A percentile compares a stretch with the other conserved stretches of the same genome.
Conservation (phyloP, 2,888 invertebrate species). For the Cacoxenus indagator region DNA sequence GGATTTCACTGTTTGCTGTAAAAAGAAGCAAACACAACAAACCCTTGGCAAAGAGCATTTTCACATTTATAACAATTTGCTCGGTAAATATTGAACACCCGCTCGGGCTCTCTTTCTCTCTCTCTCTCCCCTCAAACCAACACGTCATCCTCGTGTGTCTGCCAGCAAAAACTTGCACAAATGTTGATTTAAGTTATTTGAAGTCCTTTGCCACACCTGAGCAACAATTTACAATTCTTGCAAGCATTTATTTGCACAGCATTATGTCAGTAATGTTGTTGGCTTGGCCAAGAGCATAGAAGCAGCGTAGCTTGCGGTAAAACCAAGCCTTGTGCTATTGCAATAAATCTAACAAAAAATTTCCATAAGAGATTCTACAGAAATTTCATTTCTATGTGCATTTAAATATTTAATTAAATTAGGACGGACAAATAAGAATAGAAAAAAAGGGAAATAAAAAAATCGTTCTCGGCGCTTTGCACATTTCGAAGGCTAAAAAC, state of each 20-base stretch:
- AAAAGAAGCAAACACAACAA: not conserved
- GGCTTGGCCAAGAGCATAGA: conserved; percentile 34
- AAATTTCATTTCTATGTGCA: not conserved
- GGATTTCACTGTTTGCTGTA: conserved; percentile 32
- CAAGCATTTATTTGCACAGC: conserved; percentile 50
- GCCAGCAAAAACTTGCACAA: not conserved
- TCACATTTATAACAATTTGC: not conserved
- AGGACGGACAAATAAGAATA: not conserved
- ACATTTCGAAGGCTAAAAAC: not conserved
- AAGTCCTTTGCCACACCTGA: conserved; percentile 50
- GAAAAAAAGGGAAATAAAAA: conserved; percentile 16
- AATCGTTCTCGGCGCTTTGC: not conserved
- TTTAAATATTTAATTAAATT: not conserved
- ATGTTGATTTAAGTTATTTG: conserved; percentile 55
- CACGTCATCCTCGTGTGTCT: not conserved
- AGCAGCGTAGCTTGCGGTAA: conserved; percentile 19
- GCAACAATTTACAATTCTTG: not conserved
- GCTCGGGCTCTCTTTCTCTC: not conserved
- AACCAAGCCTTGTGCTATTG: not conserved
- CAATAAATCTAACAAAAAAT: conserved; percentile 56
- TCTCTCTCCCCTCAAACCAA: not conserved
- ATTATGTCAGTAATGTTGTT: conserved; percentile 50
- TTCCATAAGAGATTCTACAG: conserved; percentile 54
- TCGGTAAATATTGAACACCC: not conserved
- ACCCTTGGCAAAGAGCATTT: not conserved